A percentile compares a stretch with the other conserved stretches of the same genome.
Evolutionary conservation across 2,888 invertebrate genomes (phyloP).

Genomic region (Marronus borbonicus): DNA sequence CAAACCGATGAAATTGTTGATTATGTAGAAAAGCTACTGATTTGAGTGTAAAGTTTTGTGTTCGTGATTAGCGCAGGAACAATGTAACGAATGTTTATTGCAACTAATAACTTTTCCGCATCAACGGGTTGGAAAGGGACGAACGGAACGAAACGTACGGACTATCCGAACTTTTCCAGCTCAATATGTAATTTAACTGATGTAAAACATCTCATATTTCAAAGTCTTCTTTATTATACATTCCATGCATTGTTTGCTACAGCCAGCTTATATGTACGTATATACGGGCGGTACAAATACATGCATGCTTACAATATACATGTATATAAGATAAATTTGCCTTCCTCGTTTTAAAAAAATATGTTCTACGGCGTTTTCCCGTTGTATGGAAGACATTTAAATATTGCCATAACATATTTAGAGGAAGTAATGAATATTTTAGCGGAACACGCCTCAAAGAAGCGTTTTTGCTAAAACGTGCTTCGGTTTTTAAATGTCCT

Average conservation of each 20-base stretch:
- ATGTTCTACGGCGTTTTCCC: slow-evolving; percentile 23
- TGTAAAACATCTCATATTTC: slow-evolving; percentile 57
- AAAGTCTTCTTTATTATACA: slow-evolving; percentile 57
- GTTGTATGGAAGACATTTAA: slow-evolving; percentile 43
- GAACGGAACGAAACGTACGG: neutral
- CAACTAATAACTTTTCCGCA: no score
- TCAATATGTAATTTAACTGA: slow-evolving; percentile 55
- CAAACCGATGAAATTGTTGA: no score
- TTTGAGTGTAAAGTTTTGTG: no score
- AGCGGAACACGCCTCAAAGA: slow-evolving; percentile 14
- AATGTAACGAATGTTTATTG: no score
- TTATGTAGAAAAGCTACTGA: no score
- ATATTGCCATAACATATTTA: slow-evolving; percentile 43
- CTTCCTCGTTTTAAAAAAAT: slow-evolving; percentile 32
- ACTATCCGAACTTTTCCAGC: slow-evolving; percentile 48
- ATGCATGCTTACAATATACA: slow-evolving; percentile 7
- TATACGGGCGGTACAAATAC: neutral
- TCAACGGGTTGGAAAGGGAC: neutral
- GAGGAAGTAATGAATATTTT: slow-evolving; percentile 32
- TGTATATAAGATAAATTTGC: slow-evolving; percentile 44
- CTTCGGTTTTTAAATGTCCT: neutral
- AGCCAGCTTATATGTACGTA: slow-evolving; percentile 25
- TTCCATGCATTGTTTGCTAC: slow-evolving; percentile 55
- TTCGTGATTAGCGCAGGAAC: no score
- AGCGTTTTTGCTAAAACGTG: slow-evolving; percentile 30